Conservation (phyloP, 2,797 vertebrate species). For the Cuniculus paca region DNA sequence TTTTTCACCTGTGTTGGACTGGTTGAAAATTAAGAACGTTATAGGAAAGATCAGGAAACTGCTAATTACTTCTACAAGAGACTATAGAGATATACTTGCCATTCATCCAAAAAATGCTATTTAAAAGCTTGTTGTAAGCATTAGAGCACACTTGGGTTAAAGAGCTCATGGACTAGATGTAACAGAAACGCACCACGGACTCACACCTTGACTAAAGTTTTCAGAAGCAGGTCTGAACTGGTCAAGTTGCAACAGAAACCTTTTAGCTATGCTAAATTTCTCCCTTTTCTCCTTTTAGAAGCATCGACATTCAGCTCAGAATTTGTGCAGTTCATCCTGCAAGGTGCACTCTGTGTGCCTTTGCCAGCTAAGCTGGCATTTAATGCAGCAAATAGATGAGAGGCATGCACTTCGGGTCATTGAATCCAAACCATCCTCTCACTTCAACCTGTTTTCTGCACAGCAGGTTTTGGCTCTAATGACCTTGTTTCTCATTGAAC, state of each 20-base stretch:
- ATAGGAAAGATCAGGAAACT: conserved; percentile 23
- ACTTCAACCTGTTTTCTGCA: conserved; percentile 83
- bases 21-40: background rate
- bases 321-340: background rate
- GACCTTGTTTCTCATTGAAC: conserved; percentile 81
- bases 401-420: conserved; percentile 54
- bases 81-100: background rate
- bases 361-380: background rate
- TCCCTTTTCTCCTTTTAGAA: background rate
- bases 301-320: conserved; percentile 20
- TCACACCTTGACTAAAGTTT: background rate
- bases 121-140: conserved; percentile 12
- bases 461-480: conserved; percentile 82
- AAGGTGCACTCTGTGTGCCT: background rate
- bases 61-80: conserved; percentile 59
- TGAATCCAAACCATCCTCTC: conserved; percentile 77
- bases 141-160: background rate
- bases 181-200: background rate
- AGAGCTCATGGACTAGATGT: background rate
- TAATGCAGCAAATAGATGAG: conserved; percentile 50
- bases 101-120: conserved; percentile 7
- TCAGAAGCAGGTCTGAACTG: background rate
- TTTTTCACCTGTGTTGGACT: background rate
- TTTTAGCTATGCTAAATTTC: background rate
- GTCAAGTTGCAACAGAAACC: background rate